Base-by-base conservation (phyloP, 2,113 vertebrate genomes). In the Bufo bufo region DNA sequence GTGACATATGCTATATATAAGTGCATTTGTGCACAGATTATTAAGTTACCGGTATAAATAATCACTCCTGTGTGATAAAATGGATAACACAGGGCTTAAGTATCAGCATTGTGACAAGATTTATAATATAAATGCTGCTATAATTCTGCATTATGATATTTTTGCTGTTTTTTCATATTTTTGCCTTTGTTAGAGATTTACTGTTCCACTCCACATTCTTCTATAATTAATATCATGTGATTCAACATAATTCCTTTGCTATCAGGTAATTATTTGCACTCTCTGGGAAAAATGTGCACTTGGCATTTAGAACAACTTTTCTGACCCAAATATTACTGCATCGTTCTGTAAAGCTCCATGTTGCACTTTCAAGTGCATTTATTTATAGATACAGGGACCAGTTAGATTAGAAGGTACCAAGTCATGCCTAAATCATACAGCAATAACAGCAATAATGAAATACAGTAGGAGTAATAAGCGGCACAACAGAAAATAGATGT, bases 191-290 rank as follows among this genome's bases (percentile, higher is more conserved):
- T 71, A 23, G 45, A 82, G 81, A 85, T 84, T 43, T 84, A 56
- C 23, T 72, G 66, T 74, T 72, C 82, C 8, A 23, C 45, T 58
- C 14, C 13, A 56, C 63, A 71, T 84, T 71, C 69, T 63, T 74
- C 50, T 17, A 49, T 72, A 84, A 72, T 85, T 75, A 47, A 45
- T 85, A 59, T 58, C 71, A 85, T 72, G 77, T 85, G 71, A 85
- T 77, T 17, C 52, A 58, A 33, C 45, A 43, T 85, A 58, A 85
- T 85, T 58, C 66, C 23, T 61, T 77, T 77, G 33, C 83, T 61
- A 11, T 84, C 52, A 72, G 49, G 50, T 84, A 84, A 82, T 56
- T 65, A 13, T 59, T 47, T 19, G 20, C 19, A 63, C 50, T 33
- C 49, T 54, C 52, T 58, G 5, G 33, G 56, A 77, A 77, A 77